Evolutionary conservation across 1,140 invertebrate genomes (phyloP), one percentile per base, ranked within the genome.

Genomic region (Pentalonia nigronervosa): DNA sequence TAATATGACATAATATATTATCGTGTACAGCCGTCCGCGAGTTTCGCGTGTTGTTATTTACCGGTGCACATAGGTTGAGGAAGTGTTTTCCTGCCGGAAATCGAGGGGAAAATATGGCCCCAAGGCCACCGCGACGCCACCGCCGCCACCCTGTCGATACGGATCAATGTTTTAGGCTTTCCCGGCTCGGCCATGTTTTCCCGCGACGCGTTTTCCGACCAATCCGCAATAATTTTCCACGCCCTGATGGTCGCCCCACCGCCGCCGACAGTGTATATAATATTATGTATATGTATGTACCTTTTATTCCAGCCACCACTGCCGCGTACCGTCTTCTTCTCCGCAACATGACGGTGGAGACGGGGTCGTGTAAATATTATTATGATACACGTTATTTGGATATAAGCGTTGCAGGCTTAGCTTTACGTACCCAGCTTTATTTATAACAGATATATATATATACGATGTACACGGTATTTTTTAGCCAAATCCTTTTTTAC

Each of bases 141-240:
- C n/a, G 20, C 30, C 86, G 25, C 41, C 90, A 48, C 90, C 60
- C 90, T 86, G 91, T 84, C 91, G 91, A 93, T 93, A 86, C 50
- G 91, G 91, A 93, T 93, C 91, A 84, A 93, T 93, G 91, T 93
- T 93, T 92, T 93, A 93, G 81, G 91, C 91, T 93, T 93, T 93
- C 91, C 91, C 91, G 50, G 34, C 47, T 56, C 91, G 91, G 91
- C 91, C 91, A 93, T 93, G 91, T 93, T 93, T 93, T 93, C 91
- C 91, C 89, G 67, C 67, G 67, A 84, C 36, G 91, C 76, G 17
- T 93, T 93, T 93, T 56, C 91, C 91, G 91, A 93, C 91, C 91
- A 93, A 93, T 93, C 91, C 76, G 91, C 91, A 86, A 93, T 93
- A 93, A 93, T 93, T 93, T 93, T 93, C 91, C 91, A 93, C 91